phyloP scores from a whole-genome alignment of 92 coral and sea anemone species.

The Pocillopora grandis region DNA sequence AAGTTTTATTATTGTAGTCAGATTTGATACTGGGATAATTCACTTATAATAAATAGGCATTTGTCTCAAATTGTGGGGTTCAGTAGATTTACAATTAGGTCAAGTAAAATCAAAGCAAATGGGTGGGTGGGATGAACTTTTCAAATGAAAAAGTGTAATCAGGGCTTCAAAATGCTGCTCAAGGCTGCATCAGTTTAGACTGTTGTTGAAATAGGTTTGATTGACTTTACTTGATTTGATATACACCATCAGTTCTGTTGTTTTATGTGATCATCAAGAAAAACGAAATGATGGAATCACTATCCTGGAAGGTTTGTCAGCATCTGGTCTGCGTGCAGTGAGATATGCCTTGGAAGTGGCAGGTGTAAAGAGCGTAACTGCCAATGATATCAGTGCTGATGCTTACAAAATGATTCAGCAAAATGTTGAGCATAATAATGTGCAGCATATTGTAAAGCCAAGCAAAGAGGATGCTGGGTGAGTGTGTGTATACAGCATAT shows the following conservation, averaged over 20 bases:
- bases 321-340: slow-evolving; percentile 95
- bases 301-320: slow-evolving; percentile 92
- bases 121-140: no score
- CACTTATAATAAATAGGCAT: no score
- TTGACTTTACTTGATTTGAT: neutral
- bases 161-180: no score
- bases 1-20: no score
- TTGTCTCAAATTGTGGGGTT: no score
- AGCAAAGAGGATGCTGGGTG: slow-evolving; percentile 94
- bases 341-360: slow-evolving; percentile 93
- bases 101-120: no score
- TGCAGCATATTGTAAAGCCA: slow-evolving; percentile 72
- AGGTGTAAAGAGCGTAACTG: slow-evolving; percentile 71
- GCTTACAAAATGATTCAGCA: slow-evolving; percentile 80
- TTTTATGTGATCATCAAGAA: neutral
- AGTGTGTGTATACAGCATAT: slow-evolving; percentile 25
- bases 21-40: no score
- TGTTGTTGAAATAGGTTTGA: neutral
- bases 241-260: neutral
- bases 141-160: no score
- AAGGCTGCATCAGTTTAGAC: no score
- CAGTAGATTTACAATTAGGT: no score
- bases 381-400: slow-evolving; percentile 96
- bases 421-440: slow-evolving; percentile 81
- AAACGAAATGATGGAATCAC: slow-evolving; percentile 54